Percentiles rank a stretch among this genome's conserved stretches.
phyloP scores from a whole-genome alignment of 2,797 vertebrate genomes.

The Myotis vivesi region DNA sequence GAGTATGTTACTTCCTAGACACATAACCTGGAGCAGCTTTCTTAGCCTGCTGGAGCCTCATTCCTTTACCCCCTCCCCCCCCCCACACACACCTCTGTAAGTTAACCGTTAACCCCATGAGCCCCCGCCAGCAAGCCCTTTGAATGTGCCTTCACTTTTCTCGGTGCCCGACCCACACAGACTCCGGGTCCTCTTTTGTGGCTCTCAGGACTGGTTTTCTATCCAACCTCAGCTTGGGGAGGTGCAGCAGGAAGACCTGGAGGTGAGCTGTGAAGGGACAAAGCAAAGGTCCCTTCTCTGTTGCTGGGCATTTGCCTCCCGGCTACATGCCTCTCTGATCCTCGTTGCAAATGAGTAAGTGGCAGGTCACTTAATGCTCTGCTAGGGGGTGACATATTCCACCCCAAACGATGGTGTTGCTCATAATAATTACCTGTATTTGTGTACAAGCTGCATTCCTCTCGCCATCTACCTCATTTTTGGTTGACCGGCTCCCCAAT shows the following conservation, averaged over 20 bases:
- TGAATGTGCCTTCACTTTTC: not conserved
- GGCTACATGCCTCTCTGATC: not conserved
- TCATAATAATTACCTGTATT: constrained; percentile 44
- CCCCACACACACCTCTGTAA: not conserved
- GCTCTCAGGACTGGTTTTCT: not conserved
- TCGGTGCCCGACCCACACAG: not conserved
- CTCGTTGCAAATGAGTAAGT: constrained; percentile 10
- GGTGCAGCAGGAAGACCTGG: not conserved
- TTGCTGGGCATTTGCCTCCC: not conserved
- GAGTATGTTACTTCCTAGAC: no score
- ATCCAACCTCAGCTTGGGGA: not conserved
- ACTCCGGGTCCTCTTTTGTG: not conserved
- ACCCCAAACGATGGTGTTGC: constrained; percentile 21
- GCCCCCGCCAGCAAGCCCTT: no score
- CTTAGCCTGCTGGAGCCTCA: not conserved
- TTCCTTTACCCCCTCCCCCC: not conserved
- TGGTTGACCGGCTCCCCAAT: not conserved
- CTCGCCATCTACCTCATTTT: constrained; percentile 21
- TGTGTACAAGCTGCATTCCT: constrained; percentile 13
- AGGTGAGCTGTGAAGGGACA: not conserved
- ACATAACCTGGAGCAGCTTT: not conserved
- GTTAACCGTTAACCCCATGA: not conserved
- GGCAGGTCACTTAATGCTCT: constrained; percentile 16
- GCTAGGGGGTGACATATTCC: not conserved
- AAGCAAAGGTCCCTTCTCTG: not conserved